Conservation (phyloP, 2,888 invertebrate species). For the Masnerella sp. region DNA sequence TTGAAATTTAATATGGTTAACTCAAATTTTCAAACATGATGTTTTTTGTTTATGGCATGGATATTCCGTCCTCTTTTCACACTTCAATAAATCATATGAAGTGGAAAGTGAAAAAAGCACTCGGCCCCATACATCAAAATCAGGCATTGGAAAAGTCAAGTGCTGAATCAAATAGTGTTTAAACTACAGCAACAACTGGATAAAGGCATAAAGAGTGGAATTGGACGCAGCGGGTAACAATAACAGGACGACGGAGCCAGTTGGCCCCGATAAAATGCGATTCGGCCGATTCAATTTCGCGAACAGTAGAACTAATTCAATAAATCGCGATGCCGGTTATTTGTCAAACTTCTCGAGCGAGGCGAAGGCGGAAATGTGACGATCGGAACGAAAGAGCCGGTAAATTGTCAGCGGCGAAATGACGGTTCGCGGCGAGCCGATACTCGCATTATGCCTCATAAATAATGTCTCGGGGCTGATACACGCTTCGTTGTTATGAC, state of each 20-base stretch:
- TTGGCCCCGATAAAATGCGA: conserved; percentile 25
- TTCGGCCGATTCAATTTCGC: conserved; percentile 20
- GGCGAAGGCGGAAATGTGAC: conserved; percentile 18
- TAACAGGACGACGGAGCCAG: conserved; percentile 8
- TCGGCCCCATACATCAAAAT: no score
- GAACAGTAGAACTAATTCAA: conserved; percentile 23
- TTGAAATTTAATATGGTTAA: no score
- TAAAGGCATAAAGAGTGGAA: no score
- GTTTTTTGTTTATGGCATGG: no score
- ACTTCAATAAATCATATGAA: no score
- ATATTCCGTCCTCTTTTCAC: no score
- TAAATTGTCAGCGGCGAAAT: conserved; percentile 33
- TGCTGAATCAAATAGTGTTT: no score
- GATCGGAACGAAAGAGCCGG: conserved; percentile 17
- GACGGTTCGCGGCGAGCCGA: conserved; percentile 16
- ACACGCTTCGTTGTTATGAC: conserved; percentile 36
- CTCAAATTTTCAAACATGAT: no score
- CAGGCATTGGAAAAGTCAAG: no score
- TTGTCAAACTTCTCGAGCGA: conserved; percentile 23
- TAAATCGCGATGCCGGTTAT: conserved; percentile 37
- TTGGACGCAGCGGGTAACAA: conserved; percentile 13
- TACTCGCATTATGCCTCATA: conserved; percentile 30
- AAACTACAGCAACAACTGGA: no score
- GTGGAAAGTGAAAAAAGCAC: no score
- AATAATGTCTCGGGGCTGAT: conserved; percentile 41